Evolutionary conservation across 2,888 invertebrate species (phyloP).

Genomic region (Leucania comma): DNA sequence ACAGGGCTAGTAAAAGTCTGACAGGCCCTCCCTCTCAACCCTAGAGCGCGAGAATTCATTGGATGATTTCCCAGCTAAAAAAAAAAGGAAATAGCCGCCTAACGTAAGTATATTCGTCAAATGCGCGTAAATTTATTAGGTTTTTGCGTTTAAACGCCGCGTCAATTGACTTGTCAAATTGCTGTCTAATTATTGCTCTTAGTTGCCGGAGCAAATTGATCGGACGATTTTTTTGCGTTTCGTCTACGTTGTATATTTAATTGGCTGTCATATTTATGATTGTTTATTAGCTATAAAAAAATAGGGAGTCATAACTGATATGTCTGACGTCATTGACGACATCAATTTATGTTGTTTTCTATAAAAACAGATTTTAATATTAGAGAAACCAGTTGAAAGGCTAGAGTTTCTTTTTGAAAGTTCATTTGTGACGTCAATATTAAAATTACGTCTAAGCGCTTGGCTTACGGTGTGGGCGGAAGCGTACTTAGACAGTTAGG

Average conservation of each 20-base stretch:
- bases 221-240: neutral
- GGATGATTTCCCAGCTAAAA: too few species aligned
- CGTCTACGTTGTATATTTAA: constrained; percentile 12
- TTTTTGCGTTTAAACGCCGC: neutral
- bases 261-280: constrained; percentile 5
- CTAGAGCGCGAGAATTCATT: too few species aligned
- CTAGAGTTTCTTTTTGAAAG: neutral
- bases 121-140: neutral
- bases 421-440: neutral
- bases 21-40: too few species aligned
- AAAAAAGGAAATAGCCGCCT: too few species aligned
- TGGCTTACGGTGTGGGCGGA: too few species aligned
- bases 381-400: constrained; percentile 3
- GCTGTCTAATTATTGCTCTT: constrained; percentile 10
- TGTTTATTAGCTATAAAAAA: constrained; percentile 4
- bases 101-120: too few species aligned
- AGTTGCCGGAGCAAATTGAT: neutral
- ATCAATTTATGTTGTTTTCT: neutral
- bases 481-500: too few species aligned
- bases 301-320: neutral
- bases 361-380: neutral
- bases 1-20: too few species aligned
- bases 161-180: constrained; percentile 2
- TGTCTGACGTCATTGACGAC: constrained; percentile 1
- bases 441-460: too few species aligned